phyloP scores from a whole-genome alignment of 1,140 invertebrate genomes.

The Platorchestia sp. region DNA sequence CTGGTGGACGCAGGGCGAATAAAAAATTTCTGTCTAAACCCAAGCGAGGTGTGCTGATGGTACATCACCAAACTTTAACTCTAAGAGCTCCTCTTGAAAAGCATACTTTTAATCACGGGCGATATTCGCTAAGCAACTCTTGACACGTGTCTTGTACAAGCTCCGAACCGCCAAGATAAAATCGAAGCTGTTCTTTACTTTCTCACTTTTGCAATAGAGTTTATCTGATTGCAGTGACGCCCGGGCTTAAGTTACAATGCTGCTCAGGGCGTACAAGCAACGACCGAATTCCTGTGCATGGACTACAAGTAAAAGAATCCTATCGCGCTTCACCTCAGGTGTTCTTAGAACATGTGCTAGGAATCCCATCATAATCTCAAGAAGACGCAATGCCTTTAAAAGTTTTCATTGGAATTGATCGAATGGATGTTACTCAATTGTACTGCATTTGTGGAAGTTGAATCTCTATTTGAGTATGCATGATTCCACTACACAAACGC shows the following conservation, averaged over 20 bases:
- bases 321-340: not conserved
- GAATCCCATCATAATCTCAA: not conserved
- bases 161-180: slow-evolving; percentile 30
- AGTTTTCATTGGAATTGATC: not conserved
- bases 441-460: not conserved
- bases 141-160: slow-evolving; percentile 45
- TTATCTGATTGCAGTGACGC: slow-evolving; percentile 49
- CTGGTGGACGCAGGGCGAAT: not conserved
- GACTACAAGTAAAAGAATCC: slow-evolving; percentile 1
- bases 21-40: not conserved
- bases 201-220: slow-evolving; percentile 50
- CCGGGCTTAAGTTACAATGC: slow-evolving; percentile 28
- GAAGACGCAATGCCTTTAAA: not conserved
- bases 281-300: slow-evolving; percentile 16
- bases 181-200: slow-evolving; percentile 28
- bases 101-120: slow-evolving; percentile 31
- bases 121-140: slow-evolving; percentile 44
- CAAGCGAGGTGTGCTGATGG: not conserved
- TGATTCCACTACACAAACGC: not conserved
- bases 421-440: not conserved
- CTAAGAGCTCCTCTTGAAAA: not conserved
- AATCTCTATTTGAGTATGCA: not conserved
- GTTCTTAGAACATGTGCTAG: not conserved
- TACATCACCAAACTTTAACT: not conserved
- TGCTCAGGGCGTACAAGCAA: slow-evolving; percentile 40